These are phyloP conservation scores for Gymnoscopelus braueri DNA, from an alignment of 2,797 vertebrate genomes.

Conservation along the genomic window DNA sequence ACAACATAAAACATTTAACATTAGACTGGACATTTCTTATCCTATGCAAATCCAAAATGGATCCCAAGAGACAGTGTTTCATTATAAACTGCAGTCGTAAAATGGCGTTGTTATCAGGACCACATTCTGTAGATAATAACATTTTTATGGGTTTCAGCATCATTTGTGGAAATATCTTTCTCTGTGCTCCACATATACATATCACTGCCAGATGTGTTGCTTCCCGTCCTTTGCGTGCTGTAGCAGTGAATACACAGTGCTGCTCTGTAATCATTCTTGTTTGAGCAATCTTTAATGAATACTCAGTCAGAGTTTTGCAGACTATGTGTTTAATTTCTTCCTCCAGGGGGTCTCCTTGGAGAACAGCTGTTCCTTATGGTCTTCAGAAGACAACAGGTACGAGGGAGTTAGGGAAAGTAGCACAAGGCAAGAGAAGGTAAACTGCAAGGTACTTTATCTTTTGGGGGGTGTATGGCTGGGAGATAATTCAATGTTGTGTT, in stretches of 20 bases:
- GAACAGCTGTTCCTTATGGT: conserved; percentile 5
- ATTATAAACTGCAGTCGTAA: conserved; percentile 1
- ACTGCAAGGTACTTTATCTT: conserved; percentile 2
- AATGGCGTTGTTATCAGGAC: not conserved
- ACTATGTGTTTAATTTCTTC: too few species aligned
- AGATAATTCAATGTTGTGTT: too few species aligned
- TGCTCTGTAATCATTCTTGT: too few species aligned
- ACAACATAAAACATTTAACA: too few species aligned
- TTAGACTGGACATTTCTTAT: not conserved
- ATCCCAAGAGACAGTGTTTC: not conserved
- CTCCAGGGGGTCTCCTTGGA: not conserved
- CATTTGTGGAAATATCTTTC: not conserved
- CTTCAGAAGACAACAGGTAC: not conserved
- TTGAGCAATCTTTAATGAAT: too few species aligned
- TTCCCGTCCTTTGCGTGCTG: not conserved
- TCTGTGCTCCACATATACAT: not conserved
- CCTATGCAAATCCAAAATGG: not conserved
- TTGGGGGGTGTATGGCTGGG: not conserved
- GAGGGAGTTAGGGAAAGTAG: not conserved
- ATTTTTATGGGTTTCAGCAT: not conserved
- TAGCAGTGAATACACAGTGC: too few species aligned
- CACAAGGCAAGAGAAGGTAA: not conserved
- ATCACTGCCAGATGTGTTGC: conserved; percentile 2
- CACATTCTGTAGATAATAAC: not conserved
- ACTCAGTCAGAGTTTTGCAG: too few species aligned